Conservation (phyloP, 2,888 invertebrate genomes). For the Pseudococcus viburni region DNA sequence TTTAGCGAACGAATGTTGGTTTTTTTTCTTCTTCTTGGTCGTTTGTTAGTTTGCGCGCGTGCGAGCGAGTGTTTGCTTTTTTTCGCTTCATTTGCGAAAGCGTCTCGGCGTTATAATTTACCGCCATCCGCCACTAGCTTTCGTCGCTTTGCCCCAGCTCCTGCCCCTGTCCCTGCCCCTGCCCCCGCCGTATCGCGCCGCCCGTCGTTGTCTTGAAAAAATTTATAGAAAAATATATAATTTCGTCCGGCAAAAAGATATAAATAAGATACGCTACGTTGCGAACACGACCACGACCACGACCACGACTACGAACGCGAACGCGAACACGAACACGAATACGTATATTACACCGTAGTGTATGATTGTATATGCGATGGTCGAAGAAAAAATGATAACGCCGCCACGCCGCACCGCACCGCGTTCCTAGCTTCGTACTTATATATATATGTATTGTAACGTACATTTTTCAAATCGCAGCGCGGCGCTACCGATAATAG, state of each 20-base stretch:
- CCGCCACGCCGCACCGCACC: not conserved
- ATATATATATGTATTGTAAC: too few relatives aligned
- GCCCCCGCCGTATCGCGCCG: too few relatives aligned
- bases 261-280: slow-evolving; percentile 30
- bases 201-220: not conserved
- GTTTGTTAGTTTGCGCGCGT: not conserved
- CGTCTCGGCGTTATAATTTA: slow-evolving; percentile 37
- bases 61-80: slow-evolving; percentile 5
- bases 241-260: slow-evolving; percentile 28
- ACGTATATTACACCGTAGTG: not conserved
- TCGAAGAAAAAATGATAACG: not conserved
- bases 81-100: slow-evolving; percentile 44
- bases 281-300: not conserved
- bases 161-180: too few relatives aligned
- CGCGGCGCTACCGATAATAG: not conserved
- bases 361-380: too few relatives aligned
- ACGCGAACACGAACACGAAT: too few relatives aligned
- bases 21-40: not conserved
- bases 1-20: not conserved
- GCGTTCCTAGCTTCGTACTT: too few relatives aligned
- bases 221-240: slow-evolving; percentile 33
- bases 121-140: not conserved
- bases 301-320: not conserved
- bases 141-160: too few relatives aligned
- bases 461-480: too few relatives aligned